Conservation (phyloP, 2,113 vertebrate species). For the Indicator indicator region DNA sequence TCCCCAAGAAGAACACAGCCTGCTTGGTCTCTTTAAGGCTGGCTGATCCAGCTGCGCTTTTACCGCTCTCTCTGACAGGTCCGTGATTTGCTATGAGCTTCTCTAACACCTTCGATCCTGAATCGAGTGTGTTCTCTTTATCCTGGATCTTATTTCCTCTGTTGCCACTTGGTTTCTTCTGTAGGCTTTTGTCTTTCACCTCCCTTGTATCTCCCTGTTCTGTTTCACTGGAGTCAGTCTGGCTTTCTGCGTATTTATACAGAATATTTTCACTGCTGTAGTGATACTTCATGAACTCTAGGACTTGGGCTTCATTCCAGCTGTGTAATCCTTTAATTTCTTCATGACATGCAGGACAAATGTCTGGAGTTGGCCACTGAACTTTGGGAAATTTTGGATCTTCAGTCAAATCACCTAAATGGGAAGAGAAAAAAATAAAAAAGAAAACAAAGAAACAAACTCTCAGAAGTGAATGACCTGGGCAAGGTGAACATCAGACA, state of each 20-base stretch:
- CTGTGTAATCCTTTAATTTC: constrained; percentile 83
- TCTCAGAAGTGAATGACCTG: accelerated
- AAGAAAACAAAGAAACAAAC: not conserved
- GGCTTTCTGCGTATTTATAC: constrained; percentile 65
- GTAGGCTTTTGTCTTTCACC: not conserved
- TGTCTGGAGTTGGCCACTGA: constrained; percentile 88
- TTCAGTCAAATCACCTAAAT: constrained; percentile 87
- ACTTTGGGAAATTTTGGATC: constrained; percentile 91
- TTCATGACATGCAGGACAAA: constrained; percentile 89
- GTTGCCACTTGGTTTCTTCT: not conserved
- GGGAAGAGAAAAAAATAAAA: not conserved
- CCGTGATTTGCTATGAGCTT: not conserved
- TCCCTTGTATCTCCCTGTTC: not conserved
- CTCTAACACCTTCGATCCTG: not conserved
- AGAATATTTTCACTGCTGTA: constrained; percentile 82
- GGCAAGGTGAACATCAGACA: not conserved
- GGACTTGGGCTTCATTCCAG: constrained; percentile 86
- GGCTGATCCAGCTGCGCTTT: accelerated
- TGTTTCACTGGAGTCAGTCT: not conserved
- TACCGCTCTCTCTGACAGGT: not conserved
- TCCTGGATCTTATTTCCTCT: not conserved
- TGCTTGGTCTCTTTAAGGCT: constrained; percentile 39
- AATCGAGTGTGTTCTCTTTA: not conserved
- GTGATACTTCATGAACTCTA: constrained; percentile 84
- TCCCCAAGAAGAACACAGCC: constrained; percentile 77